Evolutionary conservation across 2,888 invertebrate genomes (phyloP), one percentile per base, ranked within the genome.

Genomic region (Microchrysa polita): DNA sequence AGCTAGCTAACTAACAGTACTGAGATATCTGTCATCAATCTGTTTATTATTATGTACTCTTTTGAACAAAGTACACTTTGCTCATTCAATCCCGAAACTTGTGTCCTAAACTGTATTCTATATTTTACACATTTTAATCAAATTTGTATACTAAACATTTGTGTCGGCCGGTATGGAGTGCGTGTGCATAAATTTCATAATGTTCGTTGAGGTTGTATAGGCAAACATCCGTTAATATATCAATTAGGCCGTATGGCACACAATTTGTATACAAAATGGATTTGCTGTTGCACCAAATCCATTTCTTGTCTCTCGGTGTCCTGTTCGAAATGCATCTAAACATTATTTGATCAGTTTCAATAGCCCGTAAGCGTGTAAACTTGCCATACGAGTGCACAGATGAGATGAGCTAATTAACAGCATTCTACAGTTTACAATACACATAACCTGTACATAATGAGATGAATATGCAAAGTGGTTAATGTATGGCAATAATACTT

Each of bases 361-460:
- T 67, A 23, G 67, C 23, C 67, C 27, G 67, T 52, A 27, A 67
- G 20, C 48, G 18, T 52, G 52, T 22, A 27, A 61, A 61, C 23
- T 55, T 40, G 61, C 44, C 14, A 27, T 23, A n/a, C n/a, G n/a
- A n/a, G n/a, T n/a, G n/a, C n/a, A n/a, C n/a, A n/a, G n/a, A n/a
- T n/a, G n/a, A 53, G 27, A 67, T 53, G 67, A 67, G 53, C 67
- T 67, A 67, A 67, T 67, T 52, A 67, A 27, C 67, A 53, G 67
- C 27, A 53, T 5, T 5, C 16, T 14, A n/a, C n/a, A 48, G 52
- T 67, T 67, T 67, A 27, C 53, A 27, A 9, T 67, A 40, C 20
- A 40, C 20, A 7, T 52, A 52, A 67, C 53, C 16, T 67, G 23
- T 27, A 53, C 27, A n/a, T 53, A 67, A 52, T 53, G 27, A 67